A percentile compares a stretch with the other conserved stretches of the same genome.
Evolutionary conservation across 2,797 vertebrate species (phyloP).

Genomic region (Rhinophrynus dorsalis): DNA sequence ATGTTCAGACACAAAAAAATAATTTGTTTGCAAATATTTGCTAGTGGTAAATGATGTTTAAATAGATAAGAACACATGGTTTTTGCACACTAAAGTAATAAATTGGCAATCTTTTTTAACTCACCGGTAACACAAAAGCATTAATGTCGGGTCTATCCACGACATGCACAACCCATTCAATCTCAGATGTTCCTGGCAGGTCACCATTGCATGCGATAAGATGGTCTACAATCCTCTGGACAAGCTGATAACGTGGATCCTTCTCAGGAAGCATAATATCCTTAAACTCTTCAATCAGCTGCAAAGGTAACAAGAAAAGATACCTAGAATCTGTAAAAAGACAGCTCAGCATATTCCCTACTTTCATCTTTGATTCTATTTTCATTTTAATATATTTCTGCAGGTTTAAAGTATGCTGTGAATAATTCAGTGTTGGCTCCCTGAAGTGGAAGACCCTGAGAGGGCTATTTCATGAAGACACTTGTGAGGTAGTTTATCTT

Average conservation of each 20-base stretch:
- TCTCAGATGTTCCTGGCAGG: slow-evolving; percentile 74
- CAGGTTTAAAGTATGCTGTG: background rate
- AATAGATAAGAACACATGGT: too few species aligned
- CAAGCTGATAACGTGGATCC: slow-evolving; percentile 77
- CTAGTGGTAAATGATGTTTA: too few species aligned
- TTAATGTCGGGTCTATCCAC: slow-evolving; percentile 80
- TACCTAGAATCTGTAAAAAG: background rate
- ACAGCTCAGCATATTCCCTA: slow-evolving; percentile 14
- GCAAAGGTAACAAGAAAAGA: slow-evolving; percentile 40
- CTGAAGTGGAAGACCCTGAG: slow-evolving; percentile 10
- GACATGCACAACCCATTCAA: slow-evolving; percentile 84
- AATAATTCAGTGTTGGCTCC: background rate
- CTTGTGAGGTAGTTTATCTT: slow-evolving; percentile 2
- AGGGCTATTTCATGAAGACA: background rate
- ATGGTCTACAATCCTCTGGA: slow-evolving; percentile 76
- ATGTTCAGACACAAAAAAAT: too few species aligned
- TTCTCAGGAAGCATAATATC: slow-evolving; percentile 72
- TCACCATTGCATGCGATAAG: slow-evolving; percentile 85
- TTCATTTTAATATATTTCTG: slow-evolving; percentile 9
- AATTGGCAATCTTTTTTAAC: slow-evolving; percentile 49
- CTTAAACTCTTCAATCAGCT: slow-evolving; percentile 86
- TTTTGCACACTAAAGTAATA: background rate
- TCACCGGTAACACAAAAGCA: slow-evolving; percentile 91
- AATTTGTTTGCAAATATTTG: too few species aligned
- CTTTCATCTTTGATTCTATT: slow-evolving; percentile 17